Percentiles rank a stretch among this genome's conserved stretches.
Conservation (phyloP, 2,113 vertebrate species). For the Smithornis capensis region DNA sequence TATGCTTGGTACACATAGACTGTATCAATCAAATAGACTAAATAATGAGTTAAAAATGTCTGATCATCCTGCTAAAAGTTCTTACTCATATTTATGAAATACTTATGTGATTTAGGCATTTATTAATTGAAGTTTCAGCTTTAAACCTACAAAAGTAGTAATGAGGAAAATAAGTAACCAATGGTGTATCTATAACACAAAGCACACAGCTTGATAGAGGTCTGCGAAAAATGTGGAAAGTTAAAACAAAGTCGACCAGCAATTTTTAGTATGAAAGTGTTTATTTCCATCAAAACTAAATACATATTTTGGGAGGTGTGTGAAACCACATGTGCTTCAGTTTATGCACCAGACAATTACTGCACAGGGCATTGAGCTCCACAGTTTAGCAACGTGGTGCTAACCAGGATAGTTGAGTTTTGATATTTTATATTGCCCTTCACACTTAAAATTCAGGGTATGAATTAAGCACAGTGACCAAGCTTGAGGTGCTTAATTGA, state of each 20-base stretch:
- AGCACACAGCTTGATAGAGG: not conserved
- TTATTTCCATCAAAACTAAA: not conserved
- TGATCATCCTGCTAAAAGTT: not conserved
- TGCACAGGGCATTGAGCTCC: not conserved
- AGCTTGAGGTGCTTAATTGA: not conserved
- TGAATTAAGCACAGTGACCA: not conserved
- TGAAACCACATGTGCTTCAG: not conserved
- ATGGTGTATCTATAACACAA: not conserved
- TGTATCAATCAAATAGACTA: not conserved
- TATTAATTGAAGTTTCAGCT: slow-evolving; percentile 13
- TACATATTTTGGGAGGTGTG: not conserved
- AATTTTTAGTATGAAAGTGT: not conserved
- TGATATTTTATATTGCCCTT: not conserved
- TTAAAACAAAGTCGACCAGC: not conserved
- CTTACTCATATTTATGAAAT: not conserved
- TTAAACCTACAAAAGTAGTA: slow-evolving; percentile 3
- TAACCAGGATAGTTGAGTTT: not conserved
- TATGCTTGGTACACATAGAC: not conserved
- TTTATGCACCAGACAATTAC: not conserved
- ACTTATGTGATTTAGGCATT: not conserved
- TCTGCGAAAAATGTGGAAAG: not conserved
- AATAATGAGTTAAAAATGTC: not conserved
- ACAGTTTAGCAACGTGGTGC: not conserved
- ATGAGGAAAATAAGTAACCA: not conserved
- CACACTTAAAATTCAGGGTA: not conserved